Evolutionary conservation across 1,140 invertebrate genomes (phyloP), one percentile per base, ranked within the genome.

Genomic region (Bombus picipes): DNA sequence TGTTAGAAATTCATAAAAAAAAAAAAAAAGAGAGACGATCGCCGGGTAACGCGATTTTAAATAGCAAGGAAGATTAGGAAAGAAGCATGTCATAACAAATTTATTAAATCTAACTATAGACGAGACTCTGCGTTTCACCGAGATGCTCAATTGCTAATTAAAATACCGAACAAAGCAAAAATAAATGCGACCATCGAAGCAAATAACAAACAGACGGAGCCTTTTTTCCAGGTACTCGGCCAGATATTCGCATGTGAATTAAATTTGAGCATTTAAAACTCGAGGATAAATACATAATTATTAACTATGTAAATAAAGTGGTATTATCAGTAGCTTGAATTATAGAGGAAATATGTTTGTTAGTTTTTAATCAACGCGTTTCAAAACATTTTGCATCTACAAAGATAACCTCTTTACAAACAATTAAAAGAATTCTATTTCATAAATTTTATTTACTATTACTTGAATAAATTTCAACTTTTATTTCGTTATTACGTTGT

Each of bases 71-170:
- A 71, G 62, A 71, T 41, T 81, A 43, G 77, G 68, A 65, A 73
- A 53, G n/a, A 18, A 43, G 57, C 28, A 34, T 66, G 77, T 80
- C 77, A 34, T 81, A 81, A 85, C 43, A 79, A 85, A 73, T 85
- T 73, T 81, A 85, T 74, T 66, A 59, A 81, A 32, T 32, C 57
- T 73, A 74, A 74, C n/a, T 85, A 80, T 85, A 59, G 70, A 70
- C 47, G 28, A 15, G 76, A 47, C 22, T 47, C 8, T 32, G 62
- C 62, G 71, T 82, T 80, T 86, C 78, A 80, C 68, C n/a, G 59
- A 59, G 72, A 76, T 47, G 72, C 65, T 82, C 68, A 86, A 86
- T 86, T 80, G 68, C 47, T 86, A 80, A 86, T 86, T 81, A 70
- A 82, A 86, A 82, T 80, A 73, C 25, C 79, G 79, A 71, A 81